These are phyloP conservation scores for Drosophila hydei DNA, from an alignment of 1,140 invertebrate species.

Conservation along the genomic window DNA sequence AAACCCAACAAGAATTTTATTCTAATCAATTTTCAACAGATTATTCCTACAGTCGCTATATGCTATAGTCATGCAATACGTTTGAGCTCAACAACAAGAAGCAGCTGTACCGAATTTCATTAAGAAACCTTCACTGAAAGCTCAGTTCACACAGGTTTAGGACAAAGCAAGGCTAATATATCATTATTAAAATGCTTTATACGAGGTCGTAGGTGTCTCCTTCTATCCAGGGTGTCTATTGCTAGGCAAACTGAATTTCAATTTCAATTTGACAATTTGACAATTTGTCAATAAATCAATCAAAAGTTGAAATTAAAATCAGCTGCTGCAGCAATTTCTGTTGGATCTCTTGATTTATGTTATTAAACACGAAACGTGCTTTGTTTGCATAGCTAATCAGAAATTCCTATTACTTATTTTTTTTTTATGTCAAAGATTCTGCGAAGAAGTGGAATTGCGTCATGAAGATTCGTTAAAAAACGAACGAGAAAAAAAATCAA, in stretches of 20 bases:
- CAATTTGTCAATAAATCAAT: constrained; percentile 45
- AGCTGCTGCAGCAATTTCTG: constrained; percentile 32
- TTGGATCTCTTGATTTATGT: constrained; percentile 44
- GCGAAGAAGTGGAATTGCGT: constrained; percentile 40
- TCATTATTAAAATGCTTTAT: too few species aligned
- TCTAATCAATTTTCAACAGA: not conserved
- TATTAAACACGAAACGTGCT: constrained; percentile 40
- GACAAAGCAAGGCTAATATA: not conserved
- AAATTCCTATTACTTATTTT: constrained; percentile 15
- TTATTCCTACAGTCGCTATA: not conserved
- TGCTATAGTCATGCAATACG: not conserved
- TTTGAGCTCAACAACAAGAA: not conserved
- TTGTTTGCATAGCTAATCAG: constrained; percentile 47
- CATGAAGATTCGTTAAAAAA: constrained; percentile 39
- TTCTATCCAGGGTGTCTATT: not conserved
- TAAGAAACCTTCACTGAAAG: not conserved
- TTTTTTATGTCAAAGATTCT: constrained; percentile 29
- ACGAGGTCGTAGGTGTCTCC: too few species aligned
- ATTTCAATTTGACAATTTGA: constrained; percentile 11
- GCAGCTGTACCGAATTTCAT: not conserved
- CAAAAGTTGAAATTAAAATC: constrained; percentile 24
- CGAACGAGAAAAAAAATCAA: not conserved
- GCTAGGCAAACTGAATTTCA: not conserved
- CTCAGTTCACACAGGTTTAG: not conserved
- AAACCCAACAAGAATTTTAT: not conserved